Evolutionary conservation across 2,113 vertebrate species (phyloP), one percentile per base, ranked within the genome.

Genomic region (Tupaia tana): DNA sequence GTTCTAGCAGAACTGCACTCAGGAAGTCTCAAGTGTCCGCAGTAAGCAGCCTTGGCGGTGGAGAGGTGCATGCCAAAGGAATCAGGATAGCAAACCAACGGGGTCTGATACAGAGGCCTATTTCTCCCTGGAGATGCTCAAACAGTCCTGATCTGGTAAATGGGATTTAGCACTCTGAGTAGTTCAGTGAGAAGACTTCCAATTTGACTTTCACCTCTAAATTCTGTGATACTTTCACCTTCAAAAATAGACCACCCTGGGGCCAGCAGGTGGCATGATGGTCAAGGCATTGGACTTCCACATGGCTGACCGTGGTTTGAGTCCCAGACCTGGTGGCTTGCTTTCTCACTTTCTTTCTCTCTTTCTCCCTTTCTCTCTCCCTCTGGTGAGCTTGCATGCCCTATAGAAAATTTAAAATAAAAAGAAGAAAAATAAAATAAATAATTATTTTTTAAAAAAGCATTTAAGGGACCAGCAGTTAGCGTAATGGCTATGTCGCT

Each of bases 191-290:
- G 29, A 89, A 81, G 56, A 77, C 2, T 54, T 94, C 71, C 58
- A 24, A 80, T 58, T 73, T 91, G 56, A 94, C 74, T 67, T 81
- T 73, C 71, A 85, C 82, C 63, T 85, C 69, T 93, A 73, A 88
- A 89, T 83, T 86, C 78, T 84, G 15, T 82, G 70, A 86, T 82
- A 89, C 43, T 66, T 89, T 87, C 29, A 69, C 27, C 61, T 91
- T 82, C 18, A 56, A 83, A 96, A 89, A 75, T 59, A 86, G 43
- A 15, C n/a, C n/a, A 93, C 43, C 4, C 19, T 70, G n/a, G 56
- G 20, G 71, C 31, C 9, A 89, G 22, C 43, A 43, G 43, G 6
- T 43, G 43, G 43, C 43, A 43, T 43, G 43, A 6, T 43, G 43
- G 43, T 43, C 43, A 6, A 43, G 43, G 43, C 43, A 43, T 43